A percentile compares a stretch with the other conserved stretches of the same genome.
These are phyloP conservation scores for Calameuta filiformis DNA, from an alignment of 2,888 invertebrate genomes.

Conservation along the genomic window DNA sequence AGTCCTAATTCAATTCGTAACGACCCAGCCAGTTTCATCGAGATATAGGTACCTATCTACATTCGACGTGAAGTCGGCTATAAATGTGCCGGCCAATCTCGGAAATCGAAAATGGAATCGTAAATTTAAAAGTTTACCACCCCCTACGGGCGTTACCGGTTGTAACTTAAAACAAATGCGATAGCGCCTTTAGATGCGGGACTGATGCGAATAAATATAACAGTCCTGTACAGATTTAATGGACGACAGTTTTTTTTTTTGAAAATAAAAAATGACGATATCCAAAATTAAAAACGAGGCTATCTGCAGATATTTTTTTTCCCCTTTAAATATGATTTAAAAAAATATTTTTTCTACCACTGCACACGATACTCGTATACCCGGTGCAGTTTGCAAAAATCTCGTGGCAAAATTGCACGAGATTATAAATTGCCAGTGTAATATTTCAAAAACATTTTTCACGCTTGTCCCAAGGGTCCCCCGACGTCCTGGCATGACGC, in stretches of 20 bases:
- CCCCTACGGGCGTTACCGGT: not conserved
- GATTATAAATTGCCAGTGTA: slow-evolving; percentile 35
- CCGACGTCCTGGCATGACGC: slow-evolving; percentile 35
- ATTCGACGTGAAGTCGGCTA: not conserved
- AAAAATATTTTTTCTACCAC: no score
- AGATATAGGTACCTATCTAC: not conserved
- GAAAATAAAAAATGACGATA: no score
- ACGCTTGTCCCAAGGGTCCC: slow-evolving; percentile 29
- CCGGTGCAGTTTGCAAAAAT: slow-evolving; percentile 2
- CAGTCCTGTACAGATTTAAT: no score
- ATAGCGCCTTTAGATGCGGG: not conserved
- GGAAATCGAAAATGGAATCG: slow-evolving; percentile 13
- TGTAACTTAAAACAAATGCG: slow-evolving; percentile 12
- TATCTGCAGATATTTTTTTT: no score
- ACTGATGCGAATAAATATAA: no score
- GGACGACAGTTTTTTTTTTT: no score
- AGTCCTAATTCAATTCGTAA: no score
- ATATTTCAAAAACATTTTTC: slow-evolving; percentile 46
- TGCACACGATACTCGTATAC: not conserved
- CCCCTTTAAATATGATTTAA: no score
- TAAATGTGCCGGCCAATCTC: slow-evolving; percentile 11
- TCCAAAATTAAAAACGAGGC: no score
- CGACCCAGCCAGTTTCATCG: not conserved
- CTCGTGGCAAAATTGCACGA: slow-evolving; percentile 9
- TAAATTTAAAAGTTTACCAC: slow-evolving; percentile 15